Percentiles rank a stretch among this genome's conserved stretches.
Conservation (phyloP, 2,888 invertebrate species). For the Dromius quadrimaculatus region DNA sequence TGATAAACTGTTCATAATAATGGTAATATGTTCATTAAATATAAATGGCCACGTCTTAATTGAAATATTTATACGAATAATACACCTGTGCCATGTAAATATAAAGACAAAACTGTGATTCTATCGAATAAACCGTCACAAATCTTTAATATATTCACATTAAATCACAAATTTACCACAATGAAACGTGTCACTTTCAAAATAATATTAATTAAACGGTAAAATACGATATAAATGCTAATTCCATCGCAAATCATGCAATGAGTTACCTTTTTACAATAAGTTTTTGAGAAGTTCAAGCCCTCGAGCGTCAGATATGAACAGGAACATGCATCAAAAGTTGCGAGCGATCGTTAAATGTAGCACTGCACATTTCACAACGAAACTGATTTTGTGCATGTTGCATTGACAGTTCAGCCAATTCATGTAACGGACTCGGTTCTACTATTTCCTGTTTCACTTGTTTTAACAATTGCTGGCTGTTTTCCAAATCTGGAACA, state of each 20-base stretch:
- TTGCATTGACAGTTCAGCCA: constrained; percentile 69
- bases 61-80: constrained; percentile 12
- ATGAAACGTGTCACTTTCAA: constrained; percentile 5
- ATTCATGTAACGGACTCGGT: constrained; percentile 67
- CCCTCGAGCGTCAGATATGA: constrained; percentile 75
- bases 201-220: constrained; percentile 16
- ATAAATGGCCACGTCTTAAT: constrained; percentile 34
- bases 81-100: constrained; percentile 14
- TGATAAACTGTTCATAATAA: background rate
- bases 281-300: constrained; percentile 4
- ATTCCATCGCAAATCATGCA: background rate
- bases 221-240: constrained; percentile 29
- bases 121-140: constrained; percentile 18
- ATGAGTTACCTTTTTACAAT: background rate
- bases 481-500: constrained; percentile 33
- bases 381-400: constrained; percentile 71
- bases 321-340: constrained; percentile 83
- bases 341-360: constrained; percentile 80
- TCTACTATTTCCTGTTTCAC: constrained; percentile 66
- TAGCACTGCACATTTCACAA: constrained; percentile 86
- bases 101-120: background rate
- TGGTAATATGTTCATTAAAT: constrained; percentile 15
- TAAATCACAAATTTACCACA: background rate
- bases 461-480: constrained; percentile 57
- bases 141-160: constrained; percentile 8